These are phyloP conservation scores for Delia radicum DNA, from an alignment of 1,140 invertebrate genomes.

Conservation along the genomic window DNA sequence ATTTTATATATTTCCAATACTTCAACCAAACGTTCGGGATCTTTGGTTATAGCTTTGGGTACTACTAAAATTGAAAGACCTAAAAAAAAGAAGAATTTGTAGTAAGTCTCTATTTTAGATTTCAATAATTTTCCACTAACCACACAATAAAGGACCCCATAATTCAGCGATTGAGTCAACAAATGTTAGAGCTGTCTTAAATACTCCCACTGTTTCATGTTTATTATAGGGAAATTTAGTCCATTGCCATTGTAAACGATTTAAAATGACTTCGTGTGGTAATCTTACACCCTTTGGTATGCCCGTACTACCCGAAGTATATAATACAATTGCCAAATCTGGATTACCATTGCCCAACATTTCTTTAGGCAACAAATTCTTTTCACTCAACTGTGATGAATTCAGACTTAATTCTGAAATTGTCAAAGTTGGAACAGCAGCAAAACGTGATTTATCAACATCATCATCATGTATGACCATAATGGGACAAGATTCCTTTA, in stretches of 20 bases:
- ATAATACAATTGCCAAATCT: slow-evolving; percentile 76
- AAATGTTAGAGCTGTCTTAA: slow-evolving; percentile 87
- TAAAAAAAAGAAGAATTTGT: slow-evolving; percentile 22
- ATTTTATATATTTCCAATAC: slow-evolving; percentile 72
- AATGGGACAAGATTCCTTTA: slow-evolving; percentile 72
- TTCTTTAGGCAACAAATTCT: slow-evolving; percentile 43
- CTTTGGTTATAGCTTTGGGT: slow-evolving; percentile 68
- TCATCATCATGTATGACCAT: slow-evolving; percentile 69
- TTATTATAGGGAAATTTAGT: slow-evolving; percentile 68
- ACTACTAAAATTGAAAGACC: slow-evolving; percentile 67
- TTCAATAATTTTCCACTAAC: slow-evolving; percentile 42
- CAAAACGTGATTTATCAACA: slow-evolving; percentile 42
- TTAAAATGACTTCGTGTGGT: slow-evolving; percentile 75
- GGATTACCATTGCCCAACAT: slow-evolving; percentile 50
- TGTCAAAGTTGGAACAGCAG: slow-evolving; percentile 35
- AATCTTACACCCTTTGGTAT: slow-evolving; percentile 87
- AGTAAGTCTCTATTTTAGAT: not conserved
- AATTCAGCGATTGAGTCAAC: slow-evolving; percentile 85
- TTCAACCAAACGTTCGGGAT: slow-evolving; percentile 71
- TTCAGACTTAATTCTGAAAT: slow-evolving; percentile 43
- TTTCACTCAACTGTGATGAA: slow-evolving; percentile 36
- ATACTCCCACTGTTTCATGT: slow-evolving; percentile 70
- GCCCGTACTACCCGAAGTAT: slow-evolving; percentile 92
- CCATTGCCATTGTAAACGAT: slow-evolving; percentile 85
- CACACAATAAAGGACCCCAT: slow-evolving; percentile 78